A percentile compares a stretch with the other conserved stretches of the same genome.
These are phyloP conservation scores for Drosophila kanapiae DNA, from an alignment of 1,140 invertebrate genomes.

Conservation along the genomic window DNA sequence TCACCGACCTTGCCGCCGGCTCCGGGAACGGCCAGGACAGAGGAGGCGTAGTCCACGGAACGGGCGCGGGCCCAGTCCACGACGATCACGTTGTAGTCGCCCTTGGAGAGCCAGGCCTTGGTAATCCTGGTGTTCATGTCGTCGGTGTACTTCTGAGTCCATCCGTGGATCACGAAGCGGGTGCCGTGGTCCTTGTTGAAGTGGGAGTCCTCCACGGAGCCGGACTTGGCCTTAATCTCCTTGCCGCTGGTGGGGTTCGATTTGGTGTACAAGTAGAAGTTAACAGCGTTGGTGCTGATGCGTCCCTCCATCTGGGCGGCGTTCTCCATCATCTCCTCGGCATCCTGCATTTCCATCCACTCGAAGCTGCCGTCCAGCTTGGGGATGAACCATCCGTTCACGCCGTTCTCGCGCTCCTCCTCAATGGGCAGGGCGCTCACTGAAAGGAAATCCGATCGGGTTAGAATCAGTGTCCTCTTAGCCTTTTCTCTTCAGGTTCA, in stretches of 20 bases:
- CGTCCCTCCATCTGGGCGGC: slow-evolving; percentile 46
- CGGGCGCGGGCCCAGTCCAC: slow-evolving; percentile 86
- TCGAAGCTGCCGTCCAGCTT: slow-evolving; percentile 41
- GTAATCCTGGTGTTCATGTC: slow-evolving; percentile 64
- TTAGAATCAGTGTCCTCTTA: no score
- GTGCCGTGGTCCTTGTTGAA: slow-evolving; percentile 69
- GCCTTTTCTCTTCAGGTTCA: not conserved
- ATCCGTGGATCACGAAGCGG: slow-evolving; percentile 75
- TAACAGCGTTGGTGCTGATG: slow-evolving; percentile 52
- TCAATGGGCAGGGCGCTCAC: slow-evolving; percentile 59
- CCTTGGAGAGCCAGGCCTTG: slow-evolving; percentile 85
- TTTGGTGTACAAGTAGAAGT: slow-evolving; percentile 73
- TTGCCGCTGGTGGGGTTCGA: slow-evolving; percentile 48
- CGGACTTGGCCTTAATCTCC: slow-evolving; percentile 43
- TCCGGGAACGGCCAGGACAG: slow-evolving; percentile 85
- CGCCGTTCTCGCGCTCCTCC: slow-evolving; percentile 50
- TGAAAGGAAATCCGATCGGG: not conserved
- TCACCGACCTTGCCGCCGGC: slow-evolving; percentile 84
- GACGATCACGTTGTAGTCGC: slow-evolving; percentile 87
- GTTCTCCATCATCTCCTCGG: slow-evolving; percentile 49
- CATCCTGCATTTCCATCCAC: slow-evolving; percentile 56
- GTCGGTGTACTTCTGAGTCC: slow-evolving; percentile 58
- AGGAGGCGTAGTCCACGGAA: slow-evolving; percentile 84
- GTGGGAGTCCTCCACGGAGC: slow-evolving; percentile 53
- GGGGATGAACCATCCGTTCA: slow-evolving; percentile 60